Conservation (phyloP, 92 coral and sea anemone species). For the Meandrina meandrites region DNA sequence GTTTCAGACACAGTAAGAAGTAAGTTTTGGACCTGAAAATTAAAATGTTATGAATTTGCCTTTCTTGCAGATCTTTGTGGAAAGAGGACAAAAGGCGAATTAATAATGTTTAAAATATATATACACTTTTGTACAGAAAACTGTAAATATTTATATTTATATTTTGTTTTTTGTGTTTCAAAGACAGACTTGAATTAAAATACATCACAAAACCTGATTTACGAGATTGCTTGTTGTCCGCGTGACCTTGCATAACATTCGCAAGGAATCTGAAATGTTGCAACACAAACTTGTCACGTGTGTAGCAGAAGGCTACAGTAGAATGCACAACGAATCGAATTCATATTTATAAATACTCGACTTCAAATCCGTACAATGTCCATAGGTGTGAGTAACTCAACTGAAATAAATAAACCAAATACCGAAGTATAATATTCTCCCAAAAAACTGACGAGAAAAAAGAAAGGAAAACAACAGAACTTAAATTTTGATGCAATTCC, state of each 20-base stretch:
- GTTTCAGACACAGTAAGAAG: not conserved
- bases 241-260: too few species aligned
- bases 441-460: too few species aligned
- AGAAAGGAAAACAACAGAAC: too few species aligned
- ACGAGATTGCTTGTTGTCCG: not conserved
- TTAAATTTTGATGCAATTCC: too few species aligned
- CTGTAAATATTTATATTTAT: conserved; percentile 1
- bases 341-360: too few species aligned
- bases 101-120: not conserved
- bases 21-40: not conserved
- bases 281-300: not conserved
- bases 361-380: too few species aligned
- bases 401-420: too few species aligned
- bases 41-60: not conserved
- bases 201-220: not conserved
- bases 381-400: too few species aligned
- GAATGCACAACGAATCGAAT: too few species aligned
- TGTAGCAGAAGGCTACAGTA: too few species aligned
- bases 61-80: not conserved
- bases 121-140: not conserved
- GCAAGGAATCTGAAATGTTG: too few species aligned
- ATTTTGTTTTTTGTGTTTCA: not conserved
- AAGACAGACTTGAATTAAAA: not conserved
- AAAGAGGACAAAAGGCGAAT: not conserved
- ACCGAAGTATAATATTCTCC: too few species aligned